Evolutionary conservation across 1,140 invertebrate genomes (phyloP), one percentile per base, ranked within the genome.

Genomic region (Aporrectodea caliginosa): DNA sequence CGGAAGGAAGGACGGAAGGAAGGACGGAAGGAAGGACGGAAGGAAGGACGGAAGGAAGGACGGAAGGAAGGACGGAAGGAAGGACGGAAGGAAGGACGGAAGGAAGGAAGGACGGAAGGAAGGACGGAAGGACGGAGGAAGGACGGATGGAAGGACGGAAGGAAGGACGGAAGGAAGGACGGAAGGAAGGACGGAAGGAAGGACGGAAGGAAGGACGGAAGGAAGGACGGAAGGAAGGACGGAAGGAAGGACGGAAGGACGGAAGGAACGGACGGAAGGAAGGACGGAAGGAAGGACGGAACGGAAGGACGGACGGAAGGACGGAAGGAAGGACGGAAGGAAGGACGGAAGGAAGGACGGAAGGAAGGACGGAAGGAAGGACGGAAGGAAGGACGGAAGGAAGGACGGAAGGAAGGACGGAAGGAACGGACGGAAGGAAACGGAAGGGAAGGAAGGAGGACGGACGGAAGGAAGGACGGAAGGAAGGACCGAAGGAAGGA

Each of bases 221-320:
- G 16, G 68, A n/a, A 69, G 16, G 68, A n/a, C 16, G 16, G 68
- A n/a, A 69, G 16, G 68, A n/a, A 69, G 16, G 68, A n/a, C 16
- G 16, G 68, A n/a, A 69, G 16, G 68, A n/a, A 69, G 16, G 68
- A n/a, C n/a, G n/a, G n/a, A n/a, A n/a, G n/a, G n/a, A n/a, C n/a
- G n/a, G n/a, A n/a, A n/a, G n/a, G n/a, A n/a, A n/a, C n/a, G n/a
- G n/a, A n/a, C n/a, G n/a, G n/a, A n/a, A n/a, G n/a, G n/a, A n/a
- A n/a, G n/a, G n/a, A 69, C 68, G 68, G 68, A 69, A 16, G 68
- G 68, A 69, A 16, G 68, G 68, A 69, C 68, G 68, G 68, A 69
- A 16, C 16, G 68, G n/a, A 16, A n/a, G 68, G n/a, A 16, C 16
- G 68, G n/a, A 16, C 16, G 68, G n/a, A n/a, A n/a, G n/a, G 16